Evolutionary conservation across 1,140 invertebrate genomes (phyloP).

Genomic region (Cecropterus lyciades): DNA sequence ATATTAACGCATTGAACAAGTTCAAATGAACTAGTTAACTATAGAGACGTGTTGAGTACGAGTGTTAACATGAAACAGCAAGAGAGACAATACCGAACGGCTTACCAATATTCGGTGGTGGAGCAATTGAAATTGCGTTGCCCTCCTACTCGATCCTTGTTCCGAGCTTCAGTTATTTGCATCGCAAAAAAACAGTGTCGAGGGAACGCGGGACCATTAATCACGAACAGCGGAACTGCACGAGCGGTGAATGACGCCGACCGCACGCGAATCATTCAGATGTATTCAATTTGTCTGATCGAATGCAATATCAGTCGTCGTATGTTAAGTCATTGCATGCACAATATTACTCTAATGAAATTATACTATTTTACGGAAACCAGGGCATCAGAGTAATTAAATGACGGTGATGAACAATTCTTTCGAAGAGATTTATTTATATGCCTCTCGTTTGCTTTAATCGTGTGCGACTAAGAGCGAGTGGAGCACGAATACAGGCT

Average conservation of each 20-base stretch:
- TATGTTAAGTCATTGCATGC: no score
- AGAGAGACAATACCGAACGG: constrained; percentile 69
- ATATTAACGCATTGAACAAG: no score
- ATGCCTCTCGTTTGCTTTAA: no score
- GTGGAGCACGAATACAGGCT: no score
- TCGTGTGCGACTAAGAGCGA: no score
- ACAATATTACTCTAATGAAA: no score
- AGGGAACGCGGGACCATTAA: constrained; percentile 77
- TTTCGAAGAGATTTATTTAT: no score
- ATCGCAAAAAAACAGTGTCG: constrained; percentile 82
- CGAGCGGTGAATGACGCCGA: constrained; percentile 67
- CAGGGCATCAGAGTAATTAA: no score
- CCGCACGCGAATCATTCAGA: constrained; percentile 70
- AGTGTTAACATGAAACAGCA: constrained; percentile 52
- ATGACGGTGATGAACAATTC: no score
- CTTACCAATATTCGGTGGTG: constrained; percentile 80
- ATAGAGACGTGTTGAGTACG: constrained; percentile 43
- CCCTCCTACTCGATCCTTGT: constrained; percentile 79
- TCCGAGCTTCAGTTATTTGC: constrained; percentile 79
- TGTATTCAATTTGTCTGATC: neutral
- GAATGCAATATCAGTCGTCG: no score
- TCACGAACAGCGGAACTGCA: constrained; percentile 73
- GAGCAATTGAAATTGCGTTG: constrained; percentile 77
- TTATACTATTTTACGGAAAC: no score
- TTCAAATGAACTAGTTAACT: no score